Evolutionary conservation across 2,113 vertebrate species (phyloP), one percentile per base, ranked within the genome.

Genomic region (Cygnus buccinator): DNA sequence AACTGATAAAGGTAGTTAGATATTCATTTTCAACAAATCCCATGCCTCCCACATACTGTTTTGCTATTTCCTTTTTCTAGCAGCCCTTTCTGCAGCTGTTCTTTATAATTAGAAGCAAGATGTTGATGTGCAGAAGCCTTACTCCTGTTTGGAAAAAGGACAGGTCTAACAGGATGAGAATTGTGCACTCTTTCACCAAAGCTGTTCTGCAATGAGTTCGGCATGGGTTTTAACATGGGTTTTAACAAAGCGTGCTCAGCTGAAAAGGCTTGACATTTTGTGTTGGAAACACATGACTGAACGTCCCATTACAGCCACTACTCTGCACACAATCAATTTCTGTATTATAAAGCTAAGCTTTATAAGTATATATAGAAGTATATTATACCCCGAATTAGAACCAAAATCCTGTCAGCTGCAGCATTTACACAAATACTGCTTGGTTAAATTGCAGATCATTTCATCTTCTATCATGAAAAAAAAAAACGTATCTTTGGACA

Each of bases 51-150:
- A 73, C 92, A 25, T 0, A 41, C 90, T 77, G 72, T 72, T 90
- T 67, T 44, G 90, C 90, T 93, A 29, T 10, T 74, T 50, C 75
- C 75, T 50, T 39, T 70, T 68, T n/a, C 26, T 48, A 41, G 67
- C 80, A 73, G 78, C 57, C 52, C 92, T 39, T 37, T 4, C 79
- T 75, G 46, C 79, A 90, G 86, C 89, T 70, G 91, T 66, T 83
- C 65, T 41, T 58, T 7, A 8, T 9, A 72, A 46, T 0, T 26
- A 13, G 19, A 37, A 65, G 39, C 35, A 57, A 31, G 61, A 75
- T 0, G 18, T 1, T 15, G 57, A 33, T 16, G 46, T 35, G 48
- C 50, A 37, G 44, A 14, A 84, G 43, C 66, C 46, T 55, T 6
- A 28, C 4, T 26, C n/a, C 39, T 19, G 10, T 6, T 13, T 63